Base-by-base conservation (phyloP, 2,797 vertebrate species). In the Sus cebifrons region DNA sequence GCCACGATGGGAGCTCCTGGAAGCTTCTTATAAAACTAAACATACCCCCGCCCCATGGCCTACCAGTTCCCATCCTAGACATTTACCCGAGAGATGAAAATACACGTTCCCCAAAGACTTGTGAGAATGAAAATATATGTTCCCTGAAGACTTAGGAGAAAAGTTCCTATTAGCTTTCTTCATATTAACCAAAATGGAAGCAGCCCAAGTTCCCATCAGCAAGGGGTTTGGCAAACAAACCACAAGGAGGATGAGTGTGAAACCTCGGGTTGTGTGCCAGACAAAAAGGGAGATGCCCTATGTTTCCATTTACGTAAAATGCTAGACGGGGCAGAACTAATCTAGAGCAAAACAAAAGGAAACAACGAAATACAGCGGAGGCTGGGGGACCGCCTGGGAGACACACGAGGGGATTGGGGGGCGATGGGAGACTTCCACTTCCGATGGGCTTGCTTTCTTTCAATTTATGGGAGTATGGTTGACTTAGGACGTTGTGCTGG, bases 171-270 rank as follows among this genome's bases (percentile, higher is more conserved):
- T 60, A 54, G 87, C 60, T 25, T 9, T 20, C 4, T 16, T 40
- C 49, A 27, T 9, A 8, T 6, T 3, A 16, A 7, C 64, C 17
- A 4, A 6, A 20, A 25, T 2, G 23, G 73, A 64, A 36, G 29
- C 4, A 18, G 83, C 67, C n/a, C 21, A 68, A 3, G 44, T 21
- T 25, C 14, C 5, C 15, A 2, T 65, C 29, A 9, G 0, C 16
- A 2, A 20, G 32, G 21, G 14, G 64, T 10, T 3, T 25, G 23
- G 9, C 65, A 32, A 9, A 64, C 62, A 6, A 12, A 25, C 60
- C 12, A 20, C 7, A 1, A 17, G 29, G 23, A 0, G 29, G 44
- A 20, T 5, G 62, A 36, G 60, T 7, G 44, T 21, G 0, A 6
- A 5, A 9, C 60, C 1, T 3, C n/a, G 27, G 4, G 44, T 2